Evolutionary conservation across 2,888 invertebrate species (phyloP).

Genomic region (Platerodrilus igneus): DNA sequence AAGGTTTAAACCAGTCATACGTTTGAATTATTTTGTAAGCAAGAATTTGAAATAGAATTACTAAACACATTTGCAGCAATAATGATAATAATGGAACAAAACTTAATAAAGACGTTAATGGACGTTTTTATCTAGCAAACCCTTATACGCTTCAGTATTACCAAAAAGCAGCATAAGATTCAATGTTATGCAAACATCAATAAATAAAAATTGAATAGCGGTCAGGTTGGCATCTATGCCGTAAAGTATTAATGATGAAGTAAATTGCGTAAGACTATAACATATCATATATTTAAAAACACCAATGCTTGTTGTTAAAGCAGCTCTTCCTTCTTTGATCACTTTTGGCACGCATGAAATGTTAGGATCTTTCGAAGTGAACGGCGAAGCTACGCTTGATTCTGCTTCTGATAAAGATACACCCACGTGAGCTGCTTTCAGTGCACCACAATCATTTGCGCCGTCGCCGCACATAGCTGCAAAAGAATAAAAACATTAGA

Average conservation of each 20-base stretch:
- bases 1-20: slow-evolving; percentile 56
- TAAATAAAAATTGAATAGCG: slow-evolving; percentile 62
- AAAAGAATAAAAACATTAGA: slow-evolving; percentile 36
- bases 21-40: slow-evolving; percentile 51
- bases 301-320: slow-evolving; percentile 93
- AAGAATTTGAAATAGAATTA: slow-evolving; percentile 49
- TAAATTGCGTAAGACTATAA: slow-evolving; percentile 88
- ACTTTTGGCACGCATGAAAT: slow-evolving; percentile 80
- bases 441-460: slow-evolving; percentile 93
- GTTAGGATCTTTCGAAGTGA: slow-evolving; percentile 81
- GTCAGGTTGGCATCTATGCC: slow-evolving; percentile 59
- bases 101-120: slow-evolving; percentile 53
- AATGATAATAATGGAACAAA: slow-evolving; percentile 54
- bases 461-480: slow-evolving; percentile 95
- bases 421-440: slow-evolving; percentile 89
- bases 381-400: slow-evolving; percentile 90
- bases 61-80: slow-evolving; percentile 50
- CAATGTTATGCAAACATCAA: slow-evolving; percentile 60
- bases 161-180: slow-evolving; percentile 63
- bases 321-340: slow-evolving; percentile 84
- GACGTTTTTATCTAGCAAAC: slow-evolving; percentile 51
- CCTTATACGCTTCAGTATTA: slow-evolving; percentile 52
- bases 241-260: slow-evolving; percentile 85
- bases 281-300: slow-evolving; percentile 98
- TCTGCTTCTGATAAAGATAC: slow-evolving; percentile 89